Percentiles rank a stretch among this genome's conserved stretches.
Evolutionary conservation across 2,888 invertebrate species (phyloP).

Genomic region (Didymodactylos carnosus): DNA sequence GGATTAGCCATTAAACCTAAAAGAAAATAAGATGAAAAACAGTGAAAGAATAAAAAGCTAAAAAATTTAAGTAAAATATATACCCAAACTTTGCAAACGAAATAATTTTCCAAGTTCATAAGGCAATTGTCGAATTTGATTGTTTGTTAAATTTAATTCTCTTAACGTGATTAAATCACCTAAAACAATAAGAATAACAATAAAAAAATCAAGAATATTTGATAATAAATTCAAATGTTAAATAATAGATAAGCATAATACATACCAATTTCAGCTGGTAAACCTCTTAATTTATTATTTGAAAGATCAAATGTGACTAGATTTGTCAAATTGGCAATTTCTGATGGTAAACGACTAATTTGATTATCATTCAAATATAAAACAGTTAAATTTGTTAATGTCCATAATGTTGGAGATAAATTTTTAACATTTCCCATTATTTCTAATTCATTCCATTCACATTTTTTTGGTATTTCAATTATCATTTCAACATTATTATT

Average conservation of each 20-base stretch:
- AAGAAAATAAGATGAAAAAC: slow-evolving; percentile 14
- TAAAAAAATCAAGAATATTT: neutral
- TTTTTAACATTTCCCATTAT: slow-evolving; percentile 71
- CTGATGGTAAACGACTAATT: slow-evolving; percentile 67
- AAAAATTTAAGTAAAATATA: slow-evolving; percentile 25
- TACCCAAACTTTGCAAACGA: slow-evolving; percentile 72
- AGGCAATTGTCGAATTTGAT: slow-evolving; percentile 73
- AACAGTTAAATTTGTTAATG: slow-evolving; percentile 70
- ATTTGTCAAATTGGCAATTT: slow-evolving; percentile 63
- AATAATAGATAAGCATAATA: neutral
- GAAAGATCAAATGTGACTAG: slow-evolving; percentile 74
- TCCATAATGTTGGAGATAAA: slow-evolving; percentile 72
- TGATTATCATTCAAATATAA: slow-evolving; percentile 88
- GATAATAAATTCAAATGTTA: neutral
- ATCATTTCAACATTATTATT: too few relatives aligned
- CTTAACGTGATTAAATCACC: slow-evolving; percentile 86
- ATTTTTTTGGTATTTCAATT: too few relatives aligned
- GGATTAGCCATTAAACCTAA: slow-evolving; percentile 60
- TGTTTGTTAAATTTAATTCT: slow-evolving; percentile 79
- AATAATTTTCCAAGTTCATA: slow-evolving; percentile 92
- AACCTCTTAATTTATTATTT: slow-evolving; percentile 49
- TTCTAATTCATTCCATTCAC: slow-evolving; percentile 10
- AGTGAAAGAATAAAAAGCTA: neutral
- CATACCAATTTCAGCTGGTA: slow-evolving; percentile 62
- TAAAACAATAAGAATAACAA: neutral